Percentiles rank a stretch among this genome's conserved stretches.
Evolutionary conservation across 2,797 vertebrate genomes (phyloP).

Genomic region (Euthynnus affinis): DNA sequence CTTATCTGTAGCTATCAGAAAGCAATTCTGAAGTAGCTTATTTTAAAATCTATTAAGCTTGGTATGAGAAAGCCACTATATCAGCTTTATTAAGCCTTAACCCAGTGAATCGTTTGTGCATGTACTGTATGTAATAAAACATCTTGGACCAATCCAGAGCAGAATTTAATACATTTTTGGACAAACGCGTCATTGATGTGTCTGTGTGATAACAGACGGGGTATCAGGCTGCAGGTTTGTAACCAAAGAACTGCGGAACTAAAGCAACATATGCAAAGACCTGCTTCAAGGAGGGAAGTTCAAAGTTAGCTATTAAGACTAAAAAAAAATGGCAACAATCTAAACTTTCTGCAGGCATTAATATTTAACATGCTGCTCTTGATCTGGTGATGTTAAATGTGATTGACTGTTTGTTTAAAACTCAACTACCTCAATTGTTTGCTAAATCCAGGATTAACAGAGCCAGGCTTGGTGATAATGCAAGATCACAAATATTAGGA

Average conservation of each 20-base stretch:
- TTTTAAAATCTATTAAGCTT: slow-evolving; percentile 7
- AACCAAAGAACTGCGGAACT: background rate
- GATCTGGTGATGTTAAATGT: background rate
- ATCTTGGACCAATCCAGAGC: background rate
- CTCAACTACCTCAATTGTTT: background rate
- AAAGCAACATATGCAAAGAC: background rate
- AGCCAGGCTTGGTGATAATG: background rate
- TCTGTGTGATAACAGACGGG: background rate
- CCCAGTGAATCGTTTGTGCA: slow-evolving; percentile 12
- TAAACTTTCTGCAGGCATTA: too few species aligned
- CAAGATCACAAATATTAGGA: background rate
- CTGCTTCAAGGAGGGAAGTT: background rate
- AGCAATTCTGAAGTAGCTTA: slow-evolving; percentile 13
- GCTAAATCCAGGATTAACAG: background rate
- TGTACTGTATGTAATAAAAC: slow-evolving; percentile 9
- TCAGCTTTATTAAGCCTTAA: background rate
- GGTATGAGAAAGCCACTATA: background rate
- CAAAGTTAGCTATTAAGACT: background rate
- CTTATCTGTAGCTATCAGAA: slow-evolving; percentile 26
- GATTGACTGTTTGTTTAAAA: background rate
- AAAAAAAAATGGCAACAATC: too few species aligned
- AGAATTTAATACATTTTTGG: slow-evolving; percentile 2
- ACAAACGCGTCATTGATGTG: background rate
- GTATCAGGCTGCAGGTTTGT: background rate
- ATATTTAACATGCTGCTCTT: too few species aligned